Evolutionary conservation across 2,113 vertebrate genomes (phyloP).

Genomic region (Saguinus midas): DNA sequence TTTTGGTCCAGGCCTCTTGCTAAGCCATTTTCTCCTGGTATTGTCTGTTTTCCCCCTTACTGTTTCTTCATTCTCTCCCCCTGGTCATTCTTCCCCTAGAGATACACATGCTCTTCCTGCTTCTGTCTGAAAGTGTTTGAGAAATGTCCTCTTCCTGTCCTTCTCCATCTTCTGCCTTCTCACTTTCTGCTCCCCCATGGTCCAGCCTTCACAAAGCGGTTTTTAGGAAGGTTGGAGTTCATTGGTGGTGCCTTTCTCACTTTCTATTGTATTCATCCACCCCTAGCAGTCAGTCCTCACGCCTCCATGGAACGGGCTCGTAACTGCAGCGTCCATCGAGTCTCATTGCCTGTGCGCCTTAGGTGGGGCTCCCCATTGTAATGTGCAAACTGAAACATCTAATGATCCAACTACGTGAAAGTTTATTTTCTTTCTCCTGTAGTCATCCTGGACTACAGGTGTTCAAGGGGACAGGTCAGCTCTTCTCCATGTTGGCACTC

Average conservation of each 20-base stretch:
- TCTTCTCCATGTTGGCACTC: not conserved
- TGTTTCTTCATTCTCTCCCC: not conserved
- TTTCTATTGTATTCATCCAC: not conserved
- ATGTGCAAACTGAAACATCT: too few species aligned
- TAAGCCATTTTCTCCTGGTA: not conserved
- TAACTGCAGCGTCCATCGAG: rapidly evolving
- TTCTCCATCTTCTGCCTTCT: not conserved
- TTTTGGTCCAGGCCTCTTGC: not conserved
- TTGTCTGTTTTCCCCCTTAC: not conserved
- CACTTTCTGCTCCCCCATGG: not conserved
- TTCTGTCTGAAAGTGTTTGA: not conserved
- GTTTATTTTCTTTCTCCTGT: not conserved
- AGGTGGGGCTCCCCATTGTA: not conserved
- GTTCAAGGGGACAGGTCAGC: not conserved
- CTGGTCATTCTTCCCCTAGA: not conserved
- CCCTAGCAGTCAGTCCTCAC: not conserved
- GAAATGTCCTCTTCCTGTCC: not conserved
- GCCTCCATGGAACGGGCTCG: not conserved
- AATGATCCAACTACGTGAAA: too few species aligned
- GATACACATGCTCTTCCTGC: not conserved
- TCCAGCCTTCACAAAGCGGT: not conserved
- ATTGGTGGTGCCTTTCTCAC: too few species aligned
- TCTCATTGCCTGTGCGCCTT: not conserved
- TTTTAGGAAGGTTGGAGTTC: not conserved
- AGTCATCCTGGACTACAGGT: not conserved